Base-by-base conservation (phyloP, 2,797 vertebrate species). In the Craterocephalus amniculus region DNA sequence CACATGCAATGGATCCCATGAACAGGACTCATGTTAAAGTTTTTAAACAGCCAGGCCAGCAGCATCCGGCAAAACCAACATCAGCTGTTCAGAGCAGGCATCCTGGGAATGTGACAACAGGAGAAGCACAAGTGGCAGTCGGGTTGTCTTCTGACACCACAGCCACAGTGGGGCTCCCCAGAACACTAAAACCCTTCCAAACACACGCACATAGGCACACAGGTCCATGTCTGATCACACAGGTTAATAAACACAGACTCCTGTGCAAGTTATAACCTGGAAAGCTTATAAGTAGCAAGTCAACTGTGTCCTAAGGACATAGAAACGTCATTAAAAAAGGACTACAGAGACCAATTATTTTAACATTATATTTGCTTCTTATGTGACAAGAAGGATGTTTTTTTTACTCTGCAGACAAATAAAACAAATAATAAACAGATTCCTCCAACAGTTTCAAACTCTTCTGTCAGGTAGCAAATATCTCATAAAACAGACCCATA, bases 11-110 rank as follows among this genome's bases (percentile, higher is more conserved):
- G 24, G 43, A 69, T 66, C 59, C 55, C 58, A 48, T 48, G 43
- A 79, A 63, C 22, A 51, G 22, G 10, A 62, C 70, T 70, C 34
- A 72, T 38, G 54, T 62, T 51, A 45, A 48, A 60, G 67, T 51
- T 59, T 56, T 56, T 58, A 56, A 38, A 35, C 40, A 11, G 72
- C 52, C 61, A 71, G 59, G 31, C 52, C 31, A 68, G 63, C 74
- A 58, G 63, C 57, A 69, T 75, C 71, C 56, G 26, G 72, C 38
- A 79, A 69, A 74, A 64, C 69, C 11, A 9, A 32, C 26, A 32
- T 79, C 91, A 92, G 88, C 92, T 93, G 92, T 70, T 87, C 68
- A 55, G 64, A 81, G 83, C 70, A 55, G 79, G 82, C 87, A 86
- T 90, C 80, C 81, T 14, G 71, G 77, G 90, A 91, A 91, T 89